These are phyloP conservation scores for Drosophila mulleri DNA, from an alignment of 2,888 invertebrate genomes.

Conservation along the genomic window DNA sequence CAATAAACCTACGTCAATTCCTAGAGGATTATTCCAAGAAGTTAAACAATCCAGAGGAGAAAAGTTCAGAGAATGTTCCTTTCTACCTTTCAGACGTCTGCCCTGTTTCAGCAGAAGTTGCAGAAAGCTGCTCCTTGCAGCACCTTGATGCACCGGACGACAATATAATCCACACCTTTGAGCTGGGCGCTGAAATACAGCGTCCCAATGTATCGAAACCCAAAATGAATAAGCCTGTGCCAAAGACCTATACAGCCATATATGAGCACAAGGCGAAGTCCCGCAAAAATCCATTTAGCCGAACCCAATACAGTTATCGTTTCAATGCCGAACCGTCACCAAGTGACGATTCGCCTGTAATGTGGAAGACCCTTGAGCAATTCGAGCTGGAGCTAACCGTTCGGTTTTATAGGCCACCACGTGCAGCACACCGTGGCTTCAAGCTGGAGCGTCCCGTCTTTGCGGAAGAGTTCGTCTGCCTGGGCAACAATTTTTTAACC, in stretches of 20 bases:
- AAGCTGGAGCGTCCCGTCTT: constrained; percentile 84
- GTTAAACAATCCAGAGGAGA: constrained; percentile 29
- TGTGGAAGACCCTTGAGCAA: not conserved
- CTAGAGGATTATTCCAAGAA: constrained; percentile 58
- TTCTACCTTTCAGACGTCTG: constrained; percentile 49
- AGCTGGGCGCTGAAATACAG: constrained; percentile 38
- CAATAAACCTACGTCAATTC: constrained; percentile 67
- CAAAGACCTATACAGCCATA: constrained; percentile 45
- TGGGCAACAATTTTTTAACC: constrained; percentile 89
- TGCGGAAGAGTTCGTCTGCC: constrained; percentile 87
- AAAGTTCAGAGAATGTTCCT: constrained; percentile 10
- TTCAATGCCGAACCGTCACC: constrained; percentile 25
- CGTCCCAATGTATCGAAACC: constrained; percentile 30
- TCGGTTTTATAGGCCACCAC: constrained; percentile 86
- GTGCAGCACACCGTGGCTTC: constrained; percentile 77
- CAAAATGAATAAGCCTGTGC: constrained; percentile 25
- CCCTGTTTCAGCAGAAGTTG: constrained; percentile 30
- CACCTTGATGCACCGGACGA: constrained; percentile 51
- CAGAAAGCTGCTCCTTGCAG: constrained; percentile 52
- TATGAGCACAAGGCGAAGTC: constrained; percentile 43
- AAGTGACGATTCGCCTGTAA: not conserved
- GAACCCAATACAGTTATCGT: constrained; percentile 61
- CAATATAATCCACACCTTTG: constrained; percentile 32
- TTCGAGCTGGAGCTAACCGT: constrained; percentile 85
- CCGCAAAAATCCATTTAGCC: constrained; percentile 68